phyloP scores from a whole-genome alignment of 2,113 vertebrate species.

The Euleptes europaea region DNA sequence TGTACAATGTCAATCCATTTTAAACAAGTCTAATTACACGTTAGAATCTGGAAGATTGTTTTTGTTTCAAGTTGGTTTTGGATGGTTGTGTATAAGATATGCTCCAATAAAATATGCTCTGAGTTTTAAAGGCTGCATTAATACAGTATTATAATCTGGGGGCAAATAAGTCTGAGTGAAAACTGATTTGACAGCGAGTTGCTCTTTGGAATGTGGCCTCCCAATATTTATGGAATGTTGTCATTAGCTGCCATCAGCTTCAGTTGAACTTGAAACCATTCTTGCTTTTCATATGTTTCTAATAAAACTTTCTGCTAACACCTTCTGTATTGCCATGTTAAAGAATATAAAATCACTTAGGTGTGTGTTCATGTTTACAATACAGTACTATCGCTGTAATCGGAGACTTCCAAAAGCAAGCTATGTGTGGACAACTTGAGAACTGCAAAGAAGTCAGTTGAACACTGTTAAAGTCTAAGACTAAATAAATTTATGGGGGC shows the following conservation, averaged over 20 bases:
- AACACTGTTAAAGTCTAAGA: slow-evolving; percentile 17
- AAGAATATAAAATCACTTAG: slow-evolving; percentile 24
- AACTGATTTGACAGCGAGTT: slow-evolving; percentile 53
- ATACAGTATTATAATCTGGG: slow-evolving; percentile 40
- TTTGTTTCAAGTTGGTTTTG: neutral
- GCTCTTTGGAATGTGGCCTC: slow-evolving; percentile 52
- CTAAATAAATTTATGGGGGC: slow-evolving; percentile 14
- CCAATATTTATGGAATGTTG: slow-evolving; percentile 70
- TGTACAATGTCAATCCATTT: neutral
- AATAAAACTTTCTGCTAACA: slow-evolving; percentile 57
- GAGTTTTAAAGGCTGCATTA: neutral
- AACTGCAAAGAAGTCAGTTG: slow-evolving; percentile 49
- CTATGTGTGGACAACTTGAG: slow-evolving; percentile 45
- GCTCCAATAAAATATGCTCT: neutral
- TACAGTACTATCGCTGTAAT: slow-evolving; percentile 17
- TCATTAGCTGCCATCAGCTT: slow-evolving; percentile 67
- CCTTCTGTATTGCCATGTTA: slow-evolving; percentile 25
- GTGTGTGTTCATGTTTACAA: neutral
- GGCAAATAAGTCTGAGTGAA: slow-evolving; percentile 56
- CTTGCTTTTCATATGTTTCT: slow-evolving; percentile 57
- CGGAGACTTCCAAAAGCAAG: slow-evolving; percentile 24
- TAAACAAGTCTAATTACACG: neutral
- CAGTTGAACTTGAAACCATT: slow-evolving; percentile 67
- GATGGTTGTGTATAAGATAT: neutral
- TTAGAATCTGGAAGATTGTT: neutral